Evolutionary conservation across 2,797 vertebrate genomes (phyloP).

Genomic region (Morelia viridis): DNA sequence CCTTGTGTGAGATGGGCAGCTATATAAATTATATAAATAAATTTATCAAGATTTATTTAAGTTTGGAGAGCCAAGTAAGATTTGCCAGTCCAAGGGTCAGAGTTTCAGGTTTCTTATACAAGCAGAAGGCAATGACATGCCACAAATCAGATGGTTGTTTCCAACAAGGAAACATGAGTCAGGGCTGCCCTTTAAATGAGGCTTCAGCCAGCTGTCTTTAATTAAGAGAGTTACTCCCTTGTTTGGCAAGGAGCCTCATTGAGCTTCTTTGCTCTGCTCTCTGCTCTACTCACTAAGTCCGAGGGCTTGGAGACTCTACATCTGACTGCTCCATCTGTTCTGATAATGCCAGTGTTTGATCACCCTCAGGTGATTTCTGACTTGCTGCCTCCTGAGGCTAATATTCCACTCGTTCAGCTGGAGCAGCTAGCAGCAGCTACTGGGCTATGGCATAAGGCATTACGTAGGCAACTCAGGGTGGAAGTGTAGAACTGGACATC

Average conservation of each 20-base stretch:
- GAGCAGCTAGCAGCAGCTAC: neutral
- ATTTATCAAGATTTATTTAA: neutral
- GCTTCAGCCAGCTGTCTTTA: neutral
- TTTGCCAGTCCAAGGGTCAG: neutral
- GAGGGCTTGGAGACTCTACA: neutral
- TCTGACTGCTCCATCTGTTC: neutral
- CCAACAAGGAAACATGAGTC: neutral
- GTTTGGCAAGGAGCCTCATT: neutral
- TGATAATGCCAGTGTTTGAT: neutral
- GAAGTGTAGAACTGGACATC: neutral
- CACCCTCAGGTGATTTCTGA: neutral
- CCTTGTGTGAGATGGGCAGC: neutral
- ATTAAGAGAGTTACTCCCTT: neutral
- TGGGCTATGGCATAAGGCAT: neutral
- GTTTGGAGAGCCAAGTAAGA: neutral
- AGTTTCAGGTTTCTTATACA: neutral
- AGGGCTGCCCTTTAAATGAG: neutral
- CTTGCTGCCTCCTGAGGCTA: neutral
- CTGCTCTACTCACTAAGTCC: neutral
- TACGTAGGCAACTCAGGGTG: neutral
- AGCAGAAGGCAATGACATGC: neutral
- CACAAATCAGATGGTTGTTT: neutral
- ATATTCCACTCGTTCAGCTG: neutral
- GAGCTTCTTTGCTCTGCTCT: neutral
- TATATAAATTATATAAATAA: neutral